Conservation (phyloP, 2,113 vertebrate genomes). For the Acrocephalus kingi region DNA sequence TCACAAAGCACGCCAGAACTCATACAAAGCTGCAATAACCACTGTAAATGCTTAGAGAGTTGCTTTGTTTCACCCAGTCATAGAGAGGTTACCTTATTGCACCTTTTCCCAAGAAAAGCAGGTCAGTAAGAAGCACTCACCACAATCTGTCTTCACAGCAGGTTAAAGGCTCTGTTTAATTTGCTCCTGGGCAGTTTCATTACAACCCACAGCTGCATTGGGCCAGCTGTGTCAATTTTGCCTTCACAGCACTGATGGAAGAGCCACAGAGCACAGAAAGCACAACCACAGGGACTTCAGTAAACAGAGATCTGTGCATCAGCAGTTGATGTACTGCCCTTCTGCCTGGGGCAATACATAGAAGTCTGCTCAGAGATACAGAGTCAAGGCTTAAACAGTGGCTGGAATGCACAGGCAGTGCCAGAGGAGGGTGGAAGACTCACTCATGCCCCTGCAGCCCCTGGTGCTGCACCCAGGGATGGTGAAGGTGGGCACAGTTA, state of each 20-base stretch:
- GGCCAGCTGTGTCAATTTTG: neutral
- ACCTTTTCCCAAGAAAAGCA: neutral
- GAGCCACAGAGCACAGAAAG: neutral
- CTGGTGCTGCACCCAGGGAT: neutral
- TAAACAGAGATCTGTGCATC: neutral
- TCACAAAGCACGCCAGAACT: neutral
- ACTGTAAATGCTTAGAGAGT: neutral
- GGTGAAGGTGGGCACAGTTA: accelerated
- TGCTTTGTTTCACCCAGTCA: neutral
- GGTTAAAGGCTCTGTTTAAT: neutral
- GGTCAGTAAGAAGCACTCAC: neutral
- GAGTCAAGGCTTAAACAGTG: neutral
- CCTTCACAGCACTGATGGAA: neutral
- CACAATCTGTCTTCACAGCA: neutral
- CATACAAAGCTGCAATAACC: neutral
- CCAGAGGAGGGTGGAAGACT: neutral
- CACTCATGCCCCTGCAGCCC: accelerated
- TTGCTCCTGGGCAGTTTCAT: neutral
- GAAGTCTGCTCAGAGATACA: neutral
- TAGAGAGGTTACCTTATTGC: neutral
- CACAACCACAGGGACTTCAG: neutral
- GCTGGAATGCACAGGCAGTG: neutral
- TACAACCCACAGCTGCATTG: neutral
- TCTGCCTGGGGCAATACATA: neutral
- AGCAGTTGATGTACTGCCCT: neutral